A percentile compares a stretch with the other conserved stretches of the same genome.
phyloP scores from a whole-genome alignment of 2,888 invertebrate species.

The Eulithis prunata region DNA sequence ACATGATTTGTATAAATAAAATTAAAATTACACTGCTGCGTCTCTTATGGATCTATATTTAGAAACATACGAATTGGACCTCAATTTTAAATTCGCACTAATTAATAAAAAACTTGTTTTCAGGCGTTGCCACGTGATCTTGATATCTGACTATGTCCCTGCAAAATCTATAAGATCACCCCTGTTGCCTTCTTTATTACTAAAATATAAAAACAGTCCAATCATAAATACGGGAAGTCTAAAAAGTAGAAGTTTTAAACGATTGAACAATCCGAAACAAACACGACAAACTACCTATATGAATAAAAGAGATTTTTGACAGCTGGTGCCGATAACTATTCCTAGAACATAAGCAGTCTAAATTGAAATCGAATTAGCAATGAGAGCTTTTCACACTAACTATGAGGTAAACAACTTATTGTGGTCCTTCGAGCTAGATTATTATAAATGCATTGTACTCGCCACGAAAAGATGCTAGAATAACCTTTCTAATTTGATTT shows the following conservation, averaged over 20 bases:
- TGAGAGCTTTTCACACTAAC: constrained; percentile 2
- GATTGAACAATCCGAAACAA: constrained; percentile 31
- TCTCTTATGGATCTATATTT: constrained; percentile 70
- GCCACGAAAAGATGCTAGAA: background rate
- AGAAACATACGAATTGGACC: constrained; percentile 82
- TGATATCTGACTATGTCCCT: constrained; percentile 46
- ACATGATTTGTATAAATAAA: constrained; percentile 78
- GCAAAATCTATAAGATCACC: constrained; percentile 40
- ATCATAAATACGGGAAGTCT: constrained; percentile 34
- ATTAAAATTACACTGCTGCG: constrained; percentile 62
- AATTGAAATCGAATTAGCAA: constrained; percentile 12
- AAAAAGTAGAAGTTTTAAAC: constrained; percentile 27
- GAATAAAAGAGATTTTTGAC: constrained; percentile 20
- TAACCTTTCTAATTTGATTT: constrained; percentile 2
- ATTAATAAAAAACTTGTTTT: constrained; percentile 60
- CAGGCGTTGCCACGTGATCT: constrained; percentile 52
- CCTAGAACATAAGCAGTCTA: constrained; percentile 27
- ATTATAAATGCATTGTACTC: constrained; percentile 5
- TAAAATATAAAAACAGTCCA: constrained; percentile 56
- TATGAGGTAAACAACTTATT: background rate
- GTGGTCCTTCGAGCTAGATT: constrained; percentile 19
- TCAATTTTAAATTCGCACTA: constrained; percentile 79
- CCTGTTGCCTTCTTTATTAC: constrained; percentile 47
- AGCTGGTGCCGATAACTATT: constrained; percentile 7
- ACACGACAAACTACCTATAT: constrained; percentile 21